Evolutionary conservation across 2,113 vertebrate species (phyloP).

Genomic region (Orcinus orca): DNA sequence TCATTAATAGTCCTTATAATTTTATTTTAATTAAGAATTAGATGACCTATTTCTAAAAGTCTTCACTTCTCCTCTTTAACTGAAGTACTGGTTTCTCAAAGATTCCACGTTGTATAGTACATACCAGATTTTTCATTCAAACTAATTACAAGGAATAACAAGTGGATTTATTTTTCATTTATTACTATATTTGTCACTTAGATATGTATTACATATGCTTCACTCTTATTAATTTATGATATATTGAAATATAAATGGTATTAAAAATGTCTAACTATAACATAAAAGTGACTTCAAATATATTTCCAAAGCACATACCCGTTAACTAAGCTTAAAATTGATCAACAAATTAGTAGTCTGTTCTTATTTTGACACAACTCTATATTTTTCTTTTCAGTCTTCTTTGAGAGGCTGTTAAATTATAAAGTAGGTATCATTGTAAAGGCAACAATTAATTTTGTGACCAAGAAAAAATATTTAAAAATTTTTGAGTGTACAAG

Average conservation of each 20-base stretch:
- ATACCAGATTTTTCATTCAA: not conserved
- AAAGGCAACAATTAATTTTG: not conserved
- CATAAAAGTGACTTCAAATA: not conserved
- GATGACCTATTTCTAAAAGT: not conserved
- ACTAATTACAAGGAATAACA: not conserved
- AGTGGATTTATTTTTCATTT: not conserved
- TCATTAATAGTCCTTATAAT: not conserved
- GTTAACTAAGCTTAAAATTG: not conserved
- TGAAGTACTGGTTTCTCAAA: not conserved
- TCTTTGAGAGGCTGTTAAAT: not conserved
- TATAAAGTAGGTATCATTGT: not conserved
- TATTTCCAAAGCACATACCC: not conserved
- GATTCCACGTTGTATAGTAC: not conserved
- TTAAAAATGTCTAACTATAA: not conserved
- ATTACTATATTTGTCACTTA: not conserved
- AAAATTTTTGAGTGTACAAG: not conserved
- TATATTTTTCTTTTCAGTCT: not conserved
- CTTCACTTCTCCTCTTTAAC: not conserved
- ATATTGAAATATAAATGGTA: not conserved
- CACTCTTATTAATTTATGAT: not conserved
- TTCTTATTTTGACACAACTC: not conserved
- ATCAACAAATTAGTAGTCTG: not conserved
- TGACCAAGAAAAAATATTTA: not conserved
- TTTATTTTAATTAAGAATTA: not conserved
- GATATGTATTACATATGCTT: not conserved